Evolutionary conservation across 2,113 vertebrate species (phyloP).

Genomic region (Caretta caretta): DNA sequence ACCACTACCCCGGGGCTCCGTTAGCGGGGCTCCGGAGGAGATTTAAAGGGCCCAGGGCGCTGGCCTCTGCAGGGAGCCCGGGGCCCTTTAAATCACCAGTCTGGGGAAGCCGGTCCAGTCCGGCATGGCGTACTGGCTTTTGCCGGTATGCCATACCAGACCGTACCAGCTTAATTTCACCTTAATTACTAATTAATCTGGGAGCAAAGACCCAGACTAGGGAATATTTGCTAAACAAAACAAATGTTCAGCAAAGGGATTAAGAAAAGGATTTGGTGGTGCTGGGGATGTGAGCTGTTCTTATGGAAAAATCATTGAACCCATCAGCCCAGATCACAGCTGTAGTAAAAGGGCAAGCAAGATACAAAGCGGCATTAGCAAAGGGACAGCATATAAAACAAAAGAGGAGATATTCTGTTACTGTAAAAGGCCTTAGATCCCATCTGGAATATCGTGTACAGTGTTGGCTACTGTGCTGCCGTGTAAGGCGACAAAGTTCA

Average conservation of each 20-base stretch:
- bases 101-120: too few relatives aligned
- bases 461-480: not conserved
- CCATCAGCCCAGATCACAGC: not conserved
- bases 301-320: slow-evolving; percentile 20
- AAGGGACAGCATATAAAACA: not conserved
- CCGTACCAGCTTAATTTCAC: too few relatives aligned
- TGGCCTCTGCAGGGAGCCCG: too few relatives aligned
- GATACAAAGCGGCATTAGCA: not conserved
- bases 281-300: not conserved
- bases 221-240: slow-evolving; percentile 5
- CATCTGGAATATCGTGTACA: not conserved
- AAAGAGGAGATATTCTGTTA: not conserved
- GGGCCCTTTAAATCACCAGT: too few relatives aligned
- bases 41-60: too few relatives aligned
- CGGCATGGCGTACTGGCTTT: too few relatives aligned
- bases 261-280: not conserved
- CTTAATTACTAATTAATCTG: not conserved
- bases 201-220: not conserved
- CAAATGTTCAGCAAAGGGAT: not conserved
- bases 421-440: slow-evolving; percentile 12
- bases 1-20: too few relatives aligned
- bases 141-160: too few relatives aligned
- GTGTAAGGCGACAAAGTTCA: not conserved
- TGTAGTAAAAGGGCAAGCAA: slow-evolving; percentile 6
- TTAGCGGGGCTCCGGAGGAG: too few relatives aligned